phyloP scores from a whole-genome alignment of 2,113 vertebrate species.

The Hirundichthys speculiger region DNA sequence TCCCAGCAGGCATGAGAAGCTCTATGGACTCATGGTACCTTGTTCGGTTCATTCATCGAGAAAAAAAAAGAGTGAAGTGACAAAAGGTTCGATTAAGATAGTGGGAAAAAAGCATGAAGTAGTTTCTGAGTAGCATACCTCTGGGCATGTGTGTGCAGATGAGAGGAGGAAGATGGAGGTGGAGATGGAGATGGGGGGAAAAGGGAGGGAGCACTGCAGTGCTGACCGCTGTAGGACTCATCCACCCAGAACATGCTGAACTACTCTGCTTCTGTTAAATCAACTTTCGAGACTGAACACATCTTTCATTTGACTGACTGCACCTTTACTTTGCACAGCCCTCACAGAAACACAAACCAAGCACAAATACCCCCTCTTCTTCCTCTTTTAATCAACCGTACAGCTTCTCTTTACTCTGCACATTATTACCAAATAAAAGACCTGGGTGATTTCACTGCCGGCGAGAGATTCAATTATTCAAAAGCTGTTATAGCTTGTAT shows the following conservation, averaged over 20 bases:
- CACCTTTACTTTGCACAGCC: constrained; percentile 12
- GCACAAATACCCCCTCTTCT: constrained; percentile 19
- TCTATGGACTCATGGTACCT: no score
- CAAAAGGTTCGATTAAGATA: no score
- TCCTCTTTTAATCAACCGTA: neutral
- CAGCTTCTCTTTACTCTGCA: constrained; percentile 42
- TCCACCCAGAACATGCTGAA: constrained; percentile 63
- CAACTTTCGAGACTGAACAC: constrained; percentile 39
- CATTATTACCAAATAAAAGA: constrained; percentile 46
- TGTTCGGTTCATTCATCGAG: no score
- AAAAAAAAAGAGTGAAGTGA: no score
- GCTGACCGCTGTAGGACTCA: constrained; percentile 64
- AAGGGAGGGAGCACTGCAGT: constrained; percentile 50
- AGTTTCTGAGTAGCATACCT: neutral
- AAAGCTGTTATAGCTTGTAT: constrained; percentile 41
- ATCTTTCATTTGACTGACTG: constrained; percentile 32
- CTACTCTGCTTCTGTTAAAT: constrained; percentile 43
- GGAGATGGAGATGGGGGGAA: neutral
- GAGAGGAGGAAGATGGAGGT: constrained; percentile 9
- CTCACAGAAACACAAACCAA: constrained; percentile 23
- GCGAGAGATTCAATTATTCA: constrained; percentile 60
- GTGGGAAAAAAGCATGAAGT: no score
- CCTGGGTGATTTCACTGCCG: constrained; percentile 19
- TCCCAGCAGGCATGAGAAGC: no score
- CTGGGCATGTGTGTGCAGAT: constrained; percentile 9